Conservation (phyloP, 2,113 vertebrate genomes). For the Gymnogyps californianus region DNA sequence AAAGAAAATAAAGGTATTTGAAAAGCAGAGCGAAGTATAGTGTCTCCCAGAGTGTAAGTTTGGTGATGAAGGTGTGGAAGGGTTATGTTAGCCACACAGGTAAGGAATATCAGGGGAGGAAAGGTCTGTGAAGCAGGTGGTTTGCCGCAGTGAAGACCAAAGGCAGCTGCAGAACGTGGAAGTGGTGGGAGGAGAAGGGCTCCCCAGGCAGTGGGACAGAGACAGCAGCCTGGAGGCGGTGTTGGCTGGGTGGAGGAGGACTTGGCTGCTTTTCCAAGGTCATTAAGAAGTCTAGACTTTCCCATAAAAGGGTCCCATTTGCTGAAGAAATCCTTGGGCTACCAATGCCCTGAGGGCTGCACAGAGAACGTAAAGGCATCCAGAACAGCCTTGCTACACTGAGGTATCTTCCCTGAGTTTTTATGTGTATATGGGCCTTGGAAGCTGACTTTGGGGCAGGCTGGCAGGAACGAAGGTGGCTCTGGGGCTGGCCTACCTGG, state of each 20-base stretch:
- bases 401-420: neutral
- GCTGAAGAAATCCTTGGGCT: constrained; percentile 37
- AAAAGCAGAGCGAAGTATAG: neutral
- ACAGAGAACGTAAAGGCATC: neutral
- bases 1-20: neutral
- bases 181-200: neutral
- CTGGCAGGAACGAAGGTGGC: neutral
- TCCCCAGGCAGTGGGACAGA: constrained; percentile 32
- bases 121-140: neutral
- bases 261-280: constrained; percentile 40
- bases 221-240: neutral
- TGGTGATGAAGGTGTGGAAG: neutral
- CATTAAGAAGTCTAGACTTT: constrained; percentile 60
- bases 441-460: neutral
- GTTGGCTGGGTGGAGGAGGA: neutral
- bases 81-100: neutral
- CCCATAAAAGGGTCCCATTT: constrained; percentile 25
- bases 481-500: neutral
- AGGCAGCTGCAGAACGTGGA: neutral
- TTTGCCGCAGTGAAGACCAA: neutral
- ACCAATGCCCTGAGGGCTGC: neutral
- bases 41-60: neutral
- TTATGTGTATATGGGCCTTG: neutral
- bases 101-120: neutral
- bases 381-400: neutral